phyloP scores from a whole-genome alignment of 2,888 invertebrate species.

The Entomobrya proxima region DNA sequence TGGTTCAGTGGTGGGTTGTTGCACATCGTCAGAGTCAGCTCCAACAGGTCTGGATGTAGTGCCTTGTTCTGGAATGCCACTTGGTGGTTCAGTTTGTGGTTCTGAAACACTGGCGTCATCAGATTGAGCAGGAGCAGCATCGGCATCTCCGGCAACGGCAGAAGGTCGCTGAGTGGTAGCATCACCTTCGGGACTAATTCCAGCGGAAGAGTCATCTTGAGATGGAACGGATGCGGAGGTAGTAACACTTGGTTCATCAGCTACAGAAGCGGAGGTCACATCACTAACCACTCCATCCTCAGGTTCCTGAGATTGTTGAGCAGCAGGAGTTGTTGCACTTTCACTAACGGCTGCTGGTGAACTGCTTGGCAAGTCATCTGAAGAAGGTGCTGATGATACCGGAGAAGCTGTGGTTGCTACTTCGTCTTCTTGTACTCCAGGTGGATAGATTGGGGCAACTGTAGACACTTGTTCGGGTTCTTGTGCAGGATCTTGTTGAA shows the following conservation, averaged over 20 bases:
- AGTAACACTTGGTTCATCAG: slow-evolving; percentile 8
- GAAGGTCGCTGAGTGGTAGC: slow-evolving; percentile 29
- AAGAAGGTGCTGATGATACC: background rate
- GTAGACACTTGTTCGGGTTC: slow-evolving; percentile 11
- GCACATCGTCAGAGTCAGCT: slow-evolving; percentile 40
- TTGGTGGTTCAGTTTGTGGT: slow-evolving; percentile 8
- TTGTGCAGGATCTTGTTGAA: background rate
- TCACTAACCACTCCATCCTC: background rate
- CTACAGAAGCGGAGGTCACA: background rate
- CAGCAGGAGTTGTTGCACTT: background rate
- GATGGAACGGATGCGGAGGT: background rate
- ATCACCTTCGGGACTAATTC: background rate
- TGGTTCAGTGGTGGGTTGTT: slow-evolving; percentile 1
- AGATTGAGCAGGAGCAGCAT: background rate
- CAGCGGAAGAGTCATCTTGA: background rate
- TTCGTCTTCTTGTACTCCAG: background rate
- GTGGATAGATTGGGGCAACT: background rate
- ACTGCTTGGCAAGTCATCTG: background rate
- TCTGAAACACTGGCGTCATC: slow-evolving; percentile 5
- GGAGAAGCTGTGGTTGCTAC: background rate
- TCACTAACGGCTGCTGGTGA: background rate
- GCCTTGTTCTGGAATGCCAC: background rate
- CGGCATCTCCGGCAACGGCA: background rate
- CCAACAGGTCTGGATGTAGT: slow-evolving; percentile 8
- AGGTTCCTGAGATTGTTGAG: background rate